A percentile compares a stretch with the other conserved stretches of the same genome.
These are phyloP conservation scores for Cephus sareptanus DNA, from an alignment of 2,888 invertebrate species.

Conservation along the genomic window DNA sequence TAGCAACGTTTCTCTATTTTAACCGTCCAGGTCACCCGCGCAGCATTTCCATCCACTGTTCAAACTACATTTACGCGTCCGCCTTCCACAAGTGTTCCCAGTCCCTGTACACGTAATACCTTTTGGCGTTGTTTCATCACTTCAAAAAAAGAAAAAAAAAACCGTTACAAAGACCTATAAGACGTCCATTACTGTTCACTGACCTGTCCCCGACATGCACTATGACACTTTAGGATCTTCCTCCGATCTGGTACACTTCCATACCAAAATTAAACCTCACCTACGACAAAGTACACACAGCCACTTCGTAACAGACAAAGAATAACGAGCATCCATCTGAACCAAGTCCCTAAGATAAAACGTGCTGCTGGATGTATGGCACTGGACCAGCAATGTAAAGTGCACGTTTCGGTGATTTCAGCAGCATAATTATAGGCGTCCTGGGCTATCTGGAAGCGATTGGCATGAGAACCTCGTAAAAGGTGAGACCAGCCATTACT, in stretches of 20 bases:
- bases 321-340: background rate
- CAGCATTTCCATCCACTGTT: background rate
- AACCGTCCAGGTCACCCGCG: background rate
- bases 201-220: background rate
- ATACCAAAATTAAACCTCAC: background rate
- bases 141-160: background rate
- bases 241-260: background rate
- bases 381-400: background rate
- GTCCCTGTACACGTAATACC: background rate
- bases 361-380: background rate
- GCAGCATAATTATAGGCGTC: background rate
- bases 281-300: background rate
- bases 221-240: background rate
- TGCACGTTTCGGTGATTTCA: background rate
- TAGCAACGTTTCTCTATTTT: background rate
- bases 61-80: background rate
- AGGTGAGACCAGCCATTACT: background rate
- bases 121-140: background rate
- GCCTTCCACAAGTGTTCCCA: background rate
- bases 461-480: background rate
- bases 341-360: background rate
- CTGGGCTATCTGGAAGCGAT: background rate
- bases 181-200: background rate
- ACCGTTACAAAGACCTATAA: background rate
- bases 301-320: background rate